Percentiles rank a stretch among this genome's conserved stretches.
Conservation (phyloP, 64 coral and sea anemone species). For the Anthopleura sola region DNA sequence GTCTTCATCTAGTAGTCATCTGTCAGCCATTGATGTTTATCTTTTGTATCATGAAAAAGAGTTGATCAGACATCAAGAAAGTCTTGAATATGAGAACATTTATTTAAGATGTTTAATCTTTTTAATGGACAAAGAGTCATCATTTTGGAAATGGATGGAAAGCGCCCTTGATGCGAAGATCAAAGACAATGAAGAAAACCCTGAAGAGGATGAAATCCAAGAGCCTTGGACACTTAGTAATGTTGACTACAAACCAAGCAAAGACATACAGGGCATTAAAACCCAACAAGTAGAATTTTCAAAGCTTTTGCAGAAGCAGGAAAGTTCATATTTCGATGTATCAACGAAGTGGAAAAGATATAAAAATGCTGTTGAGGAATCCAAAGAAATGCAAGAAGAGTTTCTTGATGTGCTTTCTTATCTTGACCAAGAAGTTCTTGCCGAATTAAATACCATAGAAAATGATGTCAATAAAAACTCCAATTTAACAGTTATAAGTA, state of each 20-base stretch:
- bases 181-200: conserved; percentile 4
- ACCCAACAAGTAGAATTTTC: conserved; percentile 64
- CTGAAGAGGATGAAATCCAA: background rate
- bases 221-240: background rate
- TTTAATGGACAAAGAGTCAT: conserved; percentile 42
- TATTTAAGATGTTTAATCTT: conserved; percentile 62
- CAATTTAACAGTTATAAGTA: too few relatives aligned
- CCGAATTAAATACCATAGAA: conserved; percentile 25
- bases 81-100: conserved; percentile 43
- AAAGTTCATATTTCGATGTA: conserved; percentile 54
- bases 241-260: conserved; percentile 41
- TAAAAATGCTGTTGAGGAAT: conserved; percentile 8
- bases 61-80: conserved; percentile 47
- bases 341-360: conserved; percentile 66
- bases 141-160: conserved; percentile 96
- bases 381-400: conserved; percentile 13
- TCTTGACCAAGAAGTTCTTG: conserved; percentile 29
- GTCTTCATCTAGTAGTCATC: conserved; percentile 16
- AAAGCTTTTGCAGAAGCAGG: conserved; percentile 54
- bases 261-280: conserved; percentile 60
- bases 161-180: conserved; percentile 67
- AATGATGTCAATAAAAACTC: background rate
- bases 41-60: conserved; percentile 59
- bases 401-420: background rate
- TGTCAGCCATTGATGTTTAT: conserved; percentile 75